phyloP scores from a whole-genome alignment of 1,140 invertebrate genomes.

The Nixonia krombeini region DNA sequence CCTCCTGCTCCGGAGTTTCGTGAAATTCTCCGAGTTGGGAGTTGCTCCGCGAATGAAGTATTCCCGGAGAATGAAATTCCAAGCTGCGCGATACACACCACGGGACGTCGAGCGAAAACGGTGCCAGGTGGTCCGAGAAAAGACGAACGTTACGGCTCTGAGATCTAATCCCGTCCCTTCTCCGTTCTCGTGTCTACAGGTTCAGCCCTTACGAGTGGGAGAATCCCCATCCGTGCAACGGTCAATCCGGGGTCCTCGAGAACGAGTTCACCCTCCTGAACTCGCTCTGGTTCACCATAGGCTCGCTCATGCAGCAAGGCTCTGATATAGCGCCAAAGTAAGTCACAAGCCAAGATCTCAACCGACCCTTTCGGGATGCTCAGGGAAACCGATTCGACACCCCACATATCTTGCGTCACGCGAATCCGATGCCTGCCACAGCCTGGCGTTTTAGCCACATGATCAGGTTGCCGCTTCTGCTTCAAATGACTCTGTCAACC shows the following conservation, averaged over 20 bases:
- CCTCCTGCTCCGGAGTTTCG: conserved; percentile 1
- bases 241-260: conserved; percentile 83
- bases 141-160: conserved; percentile 48
- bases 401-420: background rate
- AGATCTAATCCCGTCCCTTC: conserved; percentile 61
- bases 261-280: conserved; percentile 92
- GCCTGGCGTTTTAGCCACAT: too few species aligned
- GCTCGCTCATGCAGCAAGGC: conserved; percentile 92
- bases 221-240: conserved; percentile 85
- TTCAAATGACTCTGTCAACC: too few species aligned
- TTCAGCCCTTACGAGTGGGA: conserved; percentile 94
- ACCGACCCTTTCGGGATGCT: conserved; percentile 19
- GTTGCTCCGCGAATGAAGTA: conserved; percentile 4
- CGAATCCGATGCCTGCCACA: background rate
- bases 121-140: conserved; percentile 36
- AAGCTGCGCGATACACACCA: background rate
- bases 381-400: background rate
- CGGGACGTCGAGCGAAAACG: conserved; percentile 5
- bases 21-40: conserved; percentile 3
- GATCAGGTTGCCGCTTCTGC: too few species aligned
- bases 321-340: conserved; percentile 89
- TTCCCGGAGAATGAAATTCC: background rate
- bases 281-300: conserved; percentile 90
- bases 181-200: conserved; percentile 73
- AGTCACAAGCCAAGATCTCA: conserved; percentile 50